Conservation (phyloP, 2,797 vertebrate species). For the Rhynchonycteris naso region DNA sequence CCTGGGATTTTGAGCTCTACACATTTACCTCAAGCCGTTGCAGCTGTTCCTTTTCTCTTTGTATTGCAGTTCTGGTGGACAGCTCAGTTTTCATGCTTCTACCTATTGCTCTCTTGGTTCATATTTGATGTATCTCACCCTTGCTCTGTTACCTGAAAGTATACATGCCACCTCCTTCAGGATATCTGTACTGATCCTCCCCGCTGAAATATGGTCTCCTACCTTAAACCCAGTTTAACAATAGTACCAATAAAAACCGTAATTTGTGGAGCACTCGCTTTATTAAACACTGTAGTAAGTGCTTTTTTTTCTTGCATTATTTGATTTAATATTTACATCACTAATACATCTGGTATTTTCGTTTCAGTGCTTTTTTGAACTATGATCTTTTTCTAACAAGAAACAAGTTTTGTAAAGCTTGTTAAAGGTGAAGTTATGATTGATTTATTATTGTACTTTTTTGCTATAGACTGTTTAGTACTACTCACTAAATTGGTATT, state of each 20-base stretch:
- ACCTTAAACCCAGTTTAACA: neutral
- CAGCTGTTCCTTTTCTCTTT: neutral
- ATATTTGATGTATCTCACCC: neutral
- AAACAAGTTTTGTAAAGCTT: neutral
- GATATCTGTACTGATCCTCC: neutral
- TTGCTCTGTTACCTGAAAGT: neutral
- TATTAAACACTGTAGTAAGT: neutral
- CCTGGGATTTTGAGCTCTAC: neutral
- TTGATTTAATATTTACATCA: neutral
- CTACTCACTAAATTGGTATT: slow-evolving; percentile 15
- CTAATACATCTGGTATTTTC: neutral
- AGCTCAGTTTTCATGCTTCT: neutral
- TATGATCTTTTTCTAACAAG: neutral
- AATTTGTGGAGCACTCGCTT: neutral
- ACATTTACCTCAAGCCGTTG: neutral
- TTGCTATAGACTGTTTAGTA: neutral
- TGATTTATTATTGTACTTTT: slow-evolving; percentile 19
- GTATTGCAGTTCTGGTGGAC: neutral
- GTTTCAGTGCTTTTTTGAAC: neutral
- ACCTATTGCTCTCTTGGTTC: neutral
- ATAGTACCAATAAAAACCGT: neutral
- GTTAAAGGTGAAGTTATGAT: slow-evolving; percentile 1
- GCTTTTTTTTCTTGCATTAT: neutral
- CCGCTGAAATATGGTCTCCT: neutral
- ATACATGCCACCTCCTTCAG: neutral